Percentiles rank a stretch among this genome's conserved stretches.
phyloP scores from a whole-genome alignment of 2,797 vertebrate species.

The Labeo calbasu region DNA sequence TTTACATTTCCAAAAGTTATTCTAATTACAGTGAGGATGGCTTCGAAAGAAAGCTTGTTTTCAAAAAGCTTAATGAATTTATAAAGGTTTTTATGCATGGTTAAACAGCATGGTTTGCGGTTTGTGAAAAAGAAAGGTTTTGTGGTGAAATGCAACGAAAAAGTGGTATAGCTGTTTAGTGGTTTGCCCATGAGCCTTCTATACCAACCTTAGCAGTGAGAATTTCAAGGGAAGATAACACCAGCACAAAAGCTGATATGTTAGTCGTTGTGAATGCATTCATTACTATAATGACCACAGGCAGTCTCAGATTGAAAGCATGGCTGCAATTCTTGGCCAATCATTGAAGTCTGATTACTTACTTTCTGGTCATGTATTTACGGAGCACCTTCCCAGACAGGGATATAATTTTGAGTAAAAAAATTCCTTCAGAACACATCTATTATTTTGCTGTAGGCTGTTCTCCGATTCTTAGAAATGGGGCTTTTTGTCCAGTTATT shows the following conservation, averaged over 20 bases:
- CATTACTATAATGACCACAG: conserved; percentile 25
- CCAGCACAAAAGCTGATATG: background rate
- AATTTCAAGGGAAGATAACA: background rate
- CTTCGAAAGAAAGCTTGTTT: background rate
- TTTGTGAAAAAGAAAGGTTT: background rate
- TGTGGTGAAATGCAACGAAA: background rate
- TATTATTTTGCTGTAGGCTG: background rate
- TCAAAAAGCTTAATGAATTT: background rate
- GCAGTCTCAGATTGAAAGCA: background rate
- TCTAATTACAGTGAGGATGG: background rate
- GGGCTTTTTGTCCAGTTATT: background rate
- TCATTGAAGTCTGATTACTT: conserved; percentile 29
- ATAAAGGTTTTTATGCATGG: background rate
- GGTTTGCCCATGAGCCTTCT: background rate
- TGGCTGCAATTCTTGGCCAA: conserved; percentile 10
- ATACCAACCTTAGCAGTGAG: background rate
- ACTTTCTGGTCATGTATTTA: conserved; percentile 11
- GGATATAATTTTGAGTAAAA: background rate
- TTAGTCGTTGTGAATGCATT: conserved; percentile 13
- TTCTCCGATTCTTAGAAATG: background rate
- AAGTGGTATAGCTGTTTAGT: background rate
- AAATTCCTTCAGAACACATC: background rate
- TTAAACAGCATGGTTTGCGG: background rate
- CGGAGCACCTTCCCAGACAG: background rate
- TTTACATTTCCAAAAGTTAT: background rate